Evolutionary conservation across 2,113 vertebrate genomes (phyloP), one percentile per base, ranked within the genome.

Genomic region (Prionailurus bengalensis): DNA sequence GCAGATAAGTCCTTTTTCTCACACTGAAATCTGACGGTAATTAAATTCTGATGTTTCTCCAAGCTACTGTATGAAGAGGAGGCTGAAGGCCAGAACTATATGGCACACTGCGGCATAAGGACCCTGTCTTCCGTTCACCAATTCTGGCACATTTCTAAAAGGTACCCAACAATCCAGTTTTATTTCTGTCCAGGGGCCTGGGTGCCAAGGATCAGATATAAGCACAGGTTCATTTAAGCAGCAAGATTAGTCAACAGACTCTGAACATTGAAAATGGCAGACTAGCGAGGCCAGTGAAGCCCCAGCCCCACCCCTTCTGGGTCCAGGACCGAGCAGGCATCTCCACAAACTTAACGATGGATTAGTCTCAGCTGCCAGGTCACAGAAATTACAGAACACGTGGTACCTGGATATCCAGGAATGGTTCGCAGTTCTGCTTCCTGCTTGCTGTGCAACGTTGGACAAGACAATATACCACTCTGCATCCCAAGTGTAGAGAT

Each of bases 281-380:
- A 29, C 42, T 1, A 17, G 27, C 3, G 14, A 48, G 42, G 27
- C 25, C 2, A 0, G 73, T 1, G 6, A 48, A 48, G 42, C 74
- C 42, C 14, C 42, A 48, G 42, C 13, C 74, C 8, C n/a, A 27
- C 74, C 42, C 42, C 42, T 78, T 78, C 7, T 29, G 15, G 7
- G 12, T 13, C 27, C 74, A 29, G 2, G 7, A 27, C 1, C 4
- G 73, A 45, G 16, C 42, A 29, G 27, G 23, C 23, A 0, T 45
- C 73, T 15, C 25, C 73, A 15, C 73, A 74, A 74, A 27, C 73
- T 74, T 39, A 23, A 23, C 2, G 23, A 23, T 74, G 14, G 42
- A 0, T 48, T 29, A 48, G 74, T 42, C 29, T 15, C 74, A 48
- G 25, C 73, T 76, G 39, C 29, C 5, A 7, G 1, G 7, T 78